phyloP scores from a whole-genome alignment of 2,888 invertebrate genomes.

The Alviniconcha strummeri region DNA sequence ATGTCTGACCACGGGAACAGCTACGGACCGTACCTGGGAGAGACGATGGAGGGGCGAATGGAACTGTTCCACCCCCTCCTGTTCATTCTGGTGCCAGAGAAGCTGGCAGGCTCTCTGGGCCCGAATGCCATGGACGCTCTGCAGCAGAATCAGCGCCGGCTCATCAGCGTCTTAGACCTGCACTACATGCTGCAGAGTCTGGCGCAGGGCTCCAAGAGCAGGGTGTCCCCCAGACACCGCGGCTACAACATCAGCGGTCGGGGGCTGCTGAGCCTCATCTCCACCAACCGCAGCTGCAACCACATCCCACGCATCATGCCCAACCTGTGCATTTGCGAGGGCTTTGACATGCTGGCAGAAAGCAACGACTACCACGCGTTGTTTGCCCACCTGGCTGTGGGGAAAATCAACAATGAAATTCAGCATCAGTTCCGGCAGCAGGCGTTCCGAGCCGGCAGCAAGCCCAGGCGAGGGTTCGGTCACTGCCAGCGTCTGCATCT shows the following conservation, averaged over 20 bases:
- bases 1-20: conserved; percentile 66
- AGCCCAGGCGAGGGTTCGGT: conserved; percentile 44
- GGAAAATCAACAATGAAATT: conserved; percentile 56
- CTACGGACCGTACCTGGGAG: conserved; percentile 56
- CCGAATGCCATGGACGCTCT: conserved; percentile 43
- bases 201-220: conserved; percentile 10
- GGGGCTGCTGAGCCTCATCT: conserved; percentile 50
- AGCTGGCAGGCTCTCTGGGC: conserved; percentile 46
- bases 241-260: conserved; percentile 44
- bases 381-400: conserved; percentile 57
- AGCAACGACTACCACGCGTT: conserved; percentile 46
- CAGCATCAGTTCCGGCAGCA: conserved; percentile 45
- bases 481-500: conserved; percentile 49
- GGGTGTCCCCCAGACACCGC: conserved; percentile 34
- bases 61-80: conserved; percentile 61
- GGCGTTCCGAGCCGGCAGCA: not conserved
- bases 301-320: conserved; percentile 56
- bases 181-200: conserved; percentile 51
- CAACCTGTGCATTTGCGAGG: conserved; percentile 62
- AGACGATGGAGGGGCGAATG: conserved; percentile 50
- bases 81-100: conserved; percentile 55
- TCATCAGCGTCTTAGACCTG: conserved; percentile 58
- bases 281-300: conserved; percentile 50
- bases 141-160: conserved; percentile 49
- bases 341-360: conserved; percentile 45